These are phyloP conservation scores for Sphyrna mokarran DNA, from an alignment of 2,113 vertebrate genomes.

Conservation along the genomic window DNA sequence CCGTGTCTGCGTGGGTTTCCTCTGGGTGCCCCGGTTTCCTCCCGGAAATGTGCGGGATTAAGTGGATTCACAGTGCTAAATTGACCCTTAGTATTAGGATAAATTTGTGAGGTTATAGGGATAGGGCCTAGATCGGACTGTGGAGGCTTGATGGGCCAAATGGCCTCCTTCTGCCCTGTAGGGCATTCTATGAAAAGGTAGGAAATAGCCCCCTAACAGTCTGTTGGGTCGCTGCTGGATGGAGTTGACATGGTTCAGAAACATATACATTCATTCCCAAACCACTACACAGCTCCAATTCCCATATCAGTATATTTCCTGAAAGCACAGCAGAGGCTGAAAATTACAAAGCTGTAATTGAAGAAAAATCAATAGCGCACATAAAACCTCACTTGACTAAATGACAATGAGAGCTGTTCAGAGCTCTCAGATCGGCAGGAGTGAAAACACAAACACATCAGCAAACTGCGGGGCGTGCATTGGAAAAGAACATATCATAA, in stretches of 20 bases:
- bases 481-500: background rate
- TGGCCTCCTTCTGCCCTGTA: no score
- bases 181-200: background rate
- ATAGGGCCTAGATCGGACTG: no score
- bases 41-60: no score
- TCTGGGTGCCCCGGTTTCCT: no score
- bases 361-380: slow-evolving; percentile 22
- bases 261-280: background rate
- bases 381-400: background rate
- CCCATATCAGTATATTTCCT: background rate
- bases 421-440: background rate
- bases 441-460: background rate
- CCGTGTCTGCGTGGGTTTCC: no score
- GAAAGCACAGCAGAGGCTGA: background rate
- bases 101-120: no score
- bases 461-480: background rate
- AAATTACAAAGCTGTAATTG: slow-evolving; percentile 17
- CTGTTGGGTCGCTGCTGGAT: background rate
- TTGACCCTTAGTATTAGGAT: no score
- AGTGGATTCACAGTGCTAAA: no score
- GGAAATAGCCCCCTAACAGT: background rate
- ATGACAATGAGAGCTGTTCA: background rate
- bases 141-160: no score
- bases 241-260: background rate
- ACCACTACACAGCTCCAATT: background rate